These are phyloP conservation scores for Amphiura filiformis DNA, from an alignment of 35 echinoderm and acorn worm genomes.

Conservation along the genomic window DNA sequence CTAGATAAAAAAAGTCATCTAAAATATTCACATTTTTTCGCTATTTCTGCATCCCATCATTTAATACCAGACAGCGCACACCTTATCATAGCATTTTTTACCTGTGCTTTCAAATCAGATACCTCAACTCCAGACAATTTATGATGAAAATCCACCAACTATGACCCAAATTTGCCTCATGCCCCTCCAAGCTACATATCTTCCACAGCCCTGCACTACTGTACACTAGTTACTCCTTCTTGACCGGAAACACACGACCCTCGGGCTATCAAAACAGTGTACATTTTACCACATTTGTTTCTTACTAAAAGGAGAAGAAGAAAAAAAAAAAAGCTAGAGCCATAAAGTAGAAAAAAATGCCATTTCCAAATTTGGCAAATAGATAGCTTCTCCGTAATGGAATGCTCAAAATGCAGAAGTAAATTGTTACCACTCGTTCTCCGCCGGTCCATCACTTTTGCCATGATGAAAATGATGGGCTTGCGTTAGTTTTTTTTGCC, in stretches of 20 bases:
- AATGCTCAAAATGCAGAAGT: too few species aligned
- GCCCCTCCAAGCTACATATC: not conserved
- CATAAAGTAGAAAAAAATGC: too few species aligned
- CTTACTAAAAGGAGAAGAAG: too few species aligned
- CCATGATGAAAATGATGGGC: too few species aligned
- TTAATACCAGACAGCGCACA: not conserved
- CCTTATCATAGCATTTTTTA: not conserved
- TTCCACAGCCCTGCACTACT: not conserved
- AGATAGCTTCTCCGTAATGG: too few species aligned
- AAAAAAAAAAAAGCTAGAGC: too few species aligned
- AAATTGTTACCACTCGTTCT: too few species aligned
- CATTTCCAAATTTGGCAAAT: too few species aligned
- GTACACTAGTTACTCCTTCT: not conserved
- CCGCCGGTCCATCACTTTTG: too few species aligned
- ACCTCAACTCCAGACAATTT: not conserved
- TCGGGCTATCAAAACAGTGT: not conserved
- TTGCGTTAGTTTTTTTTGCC: too few species aligned
- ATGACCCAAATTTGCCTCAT: conserved; percentile 2
- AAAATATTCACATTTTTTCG: too few species aligned
- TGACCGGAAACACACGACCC: not conserved
- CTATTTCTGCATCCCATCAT: too few species aligned
- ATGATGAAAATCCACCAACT: not conserved
- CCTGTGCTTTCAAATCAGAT: not conserved
- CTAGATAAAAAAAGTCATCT: not conserved
- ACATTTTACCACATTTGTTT: not conserved